Evolutionary conservation across 2,888 invertebrate genomes (phyloP), one percentile per base, ranked within the genome.

Genomic region (Watsonalla cultraria): DNA sequence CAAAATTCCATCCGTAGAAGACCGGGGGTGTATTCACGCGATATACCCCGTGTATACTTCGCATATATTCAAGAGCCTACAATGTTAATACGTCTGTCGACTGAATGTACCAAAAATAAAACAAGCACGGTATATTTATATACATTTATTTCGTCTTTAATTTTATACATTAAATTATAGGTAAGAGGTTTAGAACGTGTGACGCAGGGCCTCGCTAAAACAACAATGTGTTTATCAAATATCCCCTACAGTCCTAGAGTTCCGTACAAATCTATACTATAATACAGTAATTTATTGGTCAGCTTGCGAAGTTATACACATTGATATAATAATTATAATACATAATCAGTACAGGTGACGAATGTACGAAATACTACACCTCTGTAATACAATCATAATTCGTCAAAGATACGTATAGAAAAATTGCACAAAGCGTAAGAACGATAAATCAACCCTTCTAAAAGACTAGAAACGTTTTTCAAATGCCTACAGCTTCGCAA

Each of bases 101-200:
- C 11, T 47, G 4, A 5, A 42, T 13, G 7, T 6, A 37, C 15
- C 14, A 7, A 33, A n/a, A 54, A 66, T 58, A 54, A 52, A 68
- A 66, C 64, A 53, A 55, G 57, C 50, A 45, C 33, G 51, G 51
- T 56, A 66, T 71, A 72, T 68, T 73, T 78, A 78, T 76, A 75
- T 80, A 78, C 79, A 80, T 79, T 74, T 76, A 76, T 75, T 78
- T 42, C 42, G 69, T 72, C 70, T 74, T 72, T 73, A 73, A 69
- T 70, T 79, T 74, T 72, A 64, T 64, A 79, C 70, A 74, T 70
- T 73, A 70, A 66, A 66, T 74, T 73, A 73, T 66, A 72, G 63
- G 66, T 65, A n/a, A 59, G 56, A 66, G 66, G 70, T 66, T 71
- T 67, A 72, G 58, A 67, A 61, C 53, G 59, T 55, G 65, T 68